phyloP scores from a whole-genome alignment of 2,113 vertebrate genomes.

The Oryctolagus cuniculus region mOryCun1.1 NC_091445.1:8670001-8670500 shows the following conservation, averaged over 20 bases:
- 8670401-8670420: conserved; percentile 23
- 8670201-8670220: conserved; percentile 50
- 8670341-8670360: conserved; percentile 69
- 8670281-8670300: conserved; percentile 68
- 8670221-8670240: background rate
- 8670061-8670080: conserved; percentile 56
- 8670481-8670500: conserved; percentile 16
- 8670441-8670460: conserved; percentile 67
- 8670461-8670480: conserved; percentile 1
- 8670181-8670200: conserved; percentile 70
- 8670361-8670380: conserved; percentile 56
- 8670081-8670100: conserved; percentile 69
- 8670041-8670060: conserved; percentile 44
- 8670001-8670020: conserved; percentile 49
- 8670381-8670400: conserved; percentile 45
- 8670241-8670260: background rate
- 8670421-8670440: conserved; percentile 50
- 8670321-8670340: conserved; percentile 75
- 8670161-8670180: conserved; percentile 34
- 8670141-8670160: conserved; percentile 7
- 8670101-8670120: conserved; percentile 9
- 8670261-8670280: conserved; percentile 25
- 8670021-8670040: conserved; percentile 36
- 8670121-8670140: conserved; percentile 40
- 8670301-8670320: conserved; percentile 54